Evolutionary conservation across 2,113 vertebrate species (phyloP).

Genomic region (Lipotes vexillifer): DNA sequence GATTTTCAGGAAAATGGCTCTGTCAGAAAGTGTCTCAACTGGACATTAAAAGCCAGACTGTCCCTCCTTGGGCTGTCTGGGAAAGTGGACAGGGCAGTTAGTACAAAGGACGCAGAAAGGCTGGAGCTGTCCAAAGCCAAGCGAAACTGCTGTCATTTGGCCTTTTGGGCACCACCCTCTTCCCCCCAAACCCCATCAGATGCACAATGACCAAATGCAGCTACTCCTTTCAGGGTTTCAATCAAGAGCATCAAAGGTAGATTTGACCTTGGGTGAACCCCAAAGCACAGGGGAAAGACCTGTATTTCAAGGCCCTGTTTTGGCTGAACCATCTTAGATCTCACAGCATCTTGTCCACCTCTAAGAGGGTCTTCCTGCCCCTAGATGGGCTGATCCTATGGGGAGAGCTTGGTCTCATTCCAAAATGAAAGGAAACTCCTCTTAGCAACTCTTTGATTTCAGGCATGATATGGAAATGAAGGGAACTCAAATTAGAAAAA

Average conservation of each 20-base stretch:
- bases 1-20: background rate
- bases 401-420: background rate
- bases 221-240: background rate
- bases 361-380: background rate
- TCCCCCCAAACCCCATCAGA: background rate
- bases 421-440: background rate
- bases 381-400: background rate
- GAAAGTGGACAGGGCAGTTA: background rate
- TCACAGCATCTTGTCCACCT: background rate
- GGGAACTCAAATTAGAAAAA: background rate
- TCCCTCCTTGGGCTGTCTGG: background rate
- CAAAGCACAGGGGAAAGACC: too few relatives aligned
- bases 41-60: too few relatives aligned
- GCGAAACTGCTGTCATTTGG: background rate
- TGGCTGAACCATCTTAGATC: background rate
- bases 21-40: background rate
- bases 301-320: background rate
- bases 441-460: background rate
- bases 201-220: background rate
- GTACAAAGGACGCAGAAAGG: background rate
- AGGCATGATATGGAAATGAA: background rate
- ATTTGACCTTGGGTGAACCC: background rate
- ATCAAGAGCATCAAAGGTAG: background rate
- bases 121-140: background rate
- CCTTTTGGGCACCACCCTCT: background rate